These are phyloP conservation scores for Colaptes auratus DNA, from an alignment of 2,113 vertebrate species.

Conservation along the genomic window DNA sequence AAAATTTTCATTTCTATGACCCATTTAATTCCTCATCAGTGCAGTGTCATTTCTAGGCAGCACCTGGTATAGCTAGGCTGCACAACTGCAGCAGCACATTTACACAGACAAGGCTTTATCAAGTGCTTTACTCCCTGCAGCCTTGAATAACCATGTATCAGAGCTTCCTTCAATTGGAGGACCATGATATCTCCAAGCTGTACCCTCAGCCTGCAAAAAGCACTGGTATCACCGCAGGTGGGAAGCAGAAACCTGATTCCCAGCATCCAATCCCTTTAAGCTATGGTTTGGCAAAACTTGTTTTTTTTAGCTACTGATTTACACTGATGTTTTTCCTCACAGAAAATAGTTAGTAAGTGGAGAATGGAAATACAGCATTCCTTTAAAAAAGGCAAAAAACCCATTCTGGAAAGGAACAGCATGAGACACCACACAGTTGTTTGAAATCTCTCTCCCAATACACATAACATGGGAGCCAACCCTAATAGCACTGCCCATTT, in stretches of 20 bases:
- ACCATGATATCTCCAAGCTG: rapidly evolving
- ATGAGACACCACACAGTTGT: neutral
- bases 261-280: neutral
- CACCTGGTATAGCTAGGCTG: neutral
- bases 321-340: neutral
- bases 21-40: neutral
- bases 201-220: neutral
- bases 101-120: neutral
- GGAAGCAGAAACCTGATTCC: neutral
- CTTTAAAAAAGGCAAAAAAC: neutral
- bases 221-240: neutral
- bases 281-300: neutral
- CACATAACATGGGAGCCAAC: neutral
- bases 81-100: neutral
- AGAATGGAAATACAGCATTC: neutral
- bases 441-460: conserved; percentile 5
- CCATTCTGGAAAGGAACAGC: neutral
- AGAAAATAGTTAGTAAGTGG: neutral
- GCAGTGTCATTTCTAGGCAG: neutral
- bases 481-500: neutral
- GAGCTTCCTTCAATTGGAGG: neutral
- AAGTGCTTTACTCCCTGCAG: neutral
- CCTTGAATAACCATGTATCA: neutral
- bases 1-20: neutral
- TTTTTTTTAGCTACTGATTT: neutral